Conservation (phyloP, 2,888 invertebrate genomes). For the Xanthorhoe spadicearia region DNA sequence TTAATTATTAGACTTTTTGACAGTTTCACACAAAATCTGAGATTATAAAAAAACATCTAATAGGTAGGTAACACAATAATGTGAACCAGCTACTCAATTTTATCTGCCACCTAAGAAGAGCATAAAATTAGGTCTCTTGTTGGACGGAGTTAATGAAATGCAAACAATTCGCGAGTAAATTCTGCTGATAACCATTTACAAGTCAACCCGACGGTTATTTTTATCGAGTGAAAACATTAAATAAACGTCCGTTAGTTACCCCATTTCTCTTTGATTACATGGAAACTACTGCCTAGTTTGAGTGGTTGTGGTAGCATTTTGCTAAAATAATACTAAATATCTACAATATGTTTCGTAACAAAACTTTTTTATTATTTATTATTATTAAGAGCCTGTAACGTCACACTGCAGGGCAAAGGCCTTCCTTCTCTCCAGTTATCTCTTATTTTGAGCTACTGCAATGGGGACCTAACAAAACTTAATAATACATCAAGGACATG, state of each 20-base stretch:
- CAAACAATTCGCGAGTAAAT: conserved; percentile 69
- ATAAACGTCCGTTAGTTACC: conserved; percentile 7
- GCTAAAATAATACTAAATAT: not conserved
- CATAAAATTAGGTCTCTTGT: conserved; percentile 69
- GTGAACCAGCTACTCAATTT: conserved; percentile 7
- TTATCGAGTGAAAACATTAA: conserved; percentile 21
- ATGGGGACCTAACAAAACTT: too few species aligned
- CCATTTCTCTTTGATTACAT: not conserved
- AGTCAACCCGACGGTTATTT: conserved; percentile 25
- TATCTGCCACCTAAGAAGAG: conserved; percentile 16
- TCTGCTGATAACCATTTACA: conserved; percentile 57
- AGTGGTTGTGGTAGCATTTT: not conserved
- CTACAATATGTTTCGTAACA: too few species aligned
- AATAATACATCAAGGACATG: too few species aligned
- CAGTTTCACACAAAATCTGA: too few species aligned
- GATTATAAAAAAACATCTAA: too few species aligned
- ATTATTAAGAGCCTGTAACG: too few species aligned
- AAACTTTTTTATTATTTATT: too few species aligned
- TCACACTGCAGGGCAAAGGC: too few species aligned
- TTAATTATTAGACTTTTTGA: too few species aligned
- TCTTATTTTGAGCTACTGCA: too few species aligned
- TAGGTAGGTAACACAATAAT: too few species aligned
- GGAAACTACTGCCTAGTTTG: not conserved
- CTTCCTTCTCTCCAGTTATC: too few species aligned
- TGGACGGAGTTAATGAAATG: conserved; percentile 76